Base-by-base conservation (phyloP, 1,140 invertebrate genomes). In the Heliconius melpomene region DNA sequence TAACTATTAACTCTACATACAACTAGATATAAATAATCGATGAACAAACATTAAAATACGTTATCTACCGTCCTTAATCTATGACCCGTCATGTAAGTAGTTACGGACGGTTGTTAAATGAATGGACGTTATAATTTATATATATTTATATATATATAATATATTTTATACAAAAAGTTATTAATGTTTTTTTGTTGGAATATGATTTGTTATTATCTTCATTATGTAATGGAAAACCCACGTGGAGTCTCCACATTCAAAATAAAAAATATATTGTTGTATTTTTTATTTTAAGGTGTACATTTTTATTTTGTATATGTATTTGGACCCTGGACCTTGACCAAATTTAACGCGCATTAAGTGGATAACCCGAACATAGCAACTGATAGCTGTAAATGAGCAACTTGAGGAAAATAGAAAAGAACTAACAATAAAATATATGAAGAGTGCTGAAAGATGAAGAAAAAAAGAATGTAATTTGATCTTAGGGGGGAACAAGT, bases 1-100 rank as follows among this genome's bases (percentile, higher is more conserved):
- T 13, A 66, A 66, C 23, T 60, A 60, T 60, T 66, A 66, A 23
- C 60, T 66, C 60, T 16, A 66, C 5, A 66, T 66, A 66, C 26
- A 29, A 29, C 26, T 26, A 29, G 9, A 66, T 66, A 52, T 74
- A 32, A 50, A 29, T 52, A 60, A 78, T 52, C 72, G 40, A 77
- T 80, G 54, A 54, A 80, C 57, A 80, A 80, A 77, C 79, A 77
- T 77, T 76, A 26, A 70, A 71, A 76, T 72, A 72, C 70, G 75
- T 80, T 80, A 77, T 80, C 79, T 74, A 26, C 26, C 50, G 75
- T 73, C 75, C 71, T 80, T 80, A 80, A 80, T 80, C 75, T 80
- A 77, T 77, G 79, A 77, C 79, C 74, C 72, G 70, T 72, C 36
- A 72, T 23, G 38, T 80, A 80, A 77, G 76, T 77, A 74, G 52